Evolutionary conservation across 1,140 invertebrate species (phyloP).

Genomic region (Drosophila tropicalis): DNA sequence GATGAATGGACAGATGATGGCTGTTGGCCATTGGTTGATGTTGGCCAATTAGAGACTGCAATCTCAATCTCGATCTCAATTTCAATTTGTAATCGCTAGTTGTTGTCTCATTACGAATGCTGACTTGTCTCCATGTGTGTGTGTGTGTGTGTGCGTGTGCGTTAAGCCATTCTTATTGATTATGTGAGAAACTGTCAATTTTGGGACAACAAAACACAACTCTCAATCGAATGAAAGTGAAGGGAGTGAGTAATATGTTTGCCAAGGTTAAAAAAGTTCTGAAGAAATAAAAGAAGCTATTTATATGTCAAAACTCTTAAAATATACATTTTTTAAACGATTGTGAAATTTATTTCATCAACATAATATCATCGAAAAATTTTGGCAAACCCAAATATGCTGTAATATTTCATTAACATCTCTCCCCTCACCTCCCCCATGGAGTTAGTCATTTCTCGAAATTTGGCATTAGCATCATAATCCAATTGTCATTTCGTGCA

Average conservation of each 20-base stretch:
- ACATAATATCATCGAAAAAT: too few species aligned
- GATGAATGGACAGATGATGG: neutral
- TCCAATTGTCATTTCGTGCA: conserved; percentile 40
- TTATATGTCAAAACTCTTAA: neutral
- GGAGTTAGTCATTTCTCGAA: neutral
- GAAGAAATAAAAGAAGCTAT: neutral
- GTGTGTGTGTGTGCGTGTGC: neutral
- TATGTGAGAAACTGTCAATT: conserved; percentile 41
- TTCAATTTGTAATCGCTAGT: conserved; percentile 12
- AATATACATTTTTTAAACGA: too few species aligned
- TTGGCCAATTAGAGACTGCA: conserved; percentile 1
- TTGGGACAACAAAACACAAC: neutral
- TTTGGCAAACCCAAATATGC: neutral
- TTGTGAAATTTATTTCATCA: too few species aligned
- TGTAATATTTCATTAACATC: conserved; percentile 1
- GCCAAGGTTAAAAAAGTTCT: neutral
- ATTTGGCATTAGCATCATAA: conserved; percentile 19
- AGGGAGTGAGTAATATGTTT: neutral
- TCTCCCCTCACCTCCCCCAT: neutral
- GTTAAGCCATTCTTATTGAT: conserved; percentile 26
- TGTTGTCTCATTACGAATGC: conserved; percentile 3
- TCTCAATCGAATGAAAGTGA: neutral
- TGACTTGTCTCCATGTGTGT: neutral
- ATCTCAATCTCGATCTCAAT: conserved; percentile 19
- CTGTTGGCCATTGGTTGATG: conserved; percentile 2